Evolutionary conservation across 1,140 invertebrate genomes (phyloP).

Genomic region (Trachymyrmex septentrionalis): DNA sequence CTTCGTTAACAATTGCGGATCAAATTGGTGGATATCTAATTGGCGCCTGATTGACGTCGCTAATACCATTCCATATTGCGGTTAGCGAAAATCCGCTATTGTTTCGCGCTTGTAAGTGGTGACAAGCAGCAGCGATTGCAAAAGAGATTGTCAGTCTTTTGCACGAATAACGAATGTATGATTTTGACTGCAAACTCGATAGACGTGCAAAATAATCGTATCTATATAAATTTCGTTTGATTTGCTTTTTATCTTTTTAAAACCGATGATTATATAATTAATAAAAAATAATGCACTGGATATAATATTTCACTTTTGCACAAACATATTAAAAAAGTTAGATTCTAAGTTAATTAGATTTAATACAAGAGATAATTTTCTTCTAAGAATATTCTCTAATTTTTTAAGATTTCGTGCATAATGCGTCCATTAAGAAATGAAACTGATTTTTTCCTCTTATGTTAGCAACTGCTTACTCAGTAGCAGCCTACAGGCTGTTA

Average conservation of each 20-base stretch:
- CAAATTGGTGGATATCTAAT: conserved; percentile 46
- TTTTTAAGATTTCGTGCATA: no score
- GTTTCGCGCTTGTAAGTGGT: conserved; percentile 10
- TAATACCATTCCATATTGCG: background rate
- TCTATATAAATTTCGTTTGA: background rate
- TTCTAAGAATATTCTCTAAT: no score
- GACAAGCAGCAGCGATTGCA: conserved; percentile 1
- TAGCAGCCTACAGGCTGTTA: no score
- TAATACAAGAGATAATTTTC: no score
- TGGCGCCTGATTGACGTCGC: conserved; percentile 37
- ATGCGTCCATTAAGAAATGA: no score
- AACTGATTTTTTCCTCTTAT: no score
- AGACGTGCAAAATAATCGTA: conserved; percentile 17
- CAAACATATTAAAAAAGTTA: no score
- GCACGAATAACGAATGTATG: conserved; percentile 6
- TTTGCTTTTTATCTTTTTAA: conserved; percentile 1
- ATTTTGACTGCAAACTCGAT: conserved; percentile 3
- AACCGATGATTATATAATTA: conserved; percentile 6
- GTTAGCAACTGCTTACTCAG: no score
- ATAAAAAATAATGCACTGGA: background rate
- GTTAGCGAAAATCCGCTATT: conserved; percentile 2
- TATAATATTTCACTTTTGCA: background rate
- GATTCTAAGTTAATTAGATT: no score
- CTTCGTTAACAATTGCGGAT: conserved; percentile 39
- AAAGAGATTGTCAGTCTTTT: conserved; percentile 1